A percentile compares a stretch with the other conserved stretches of the same genome.
These are phyloP conservation scores for Ostrea edulis DNA, from an alignment of 1,140 invertebrate genomes.

Conservation along the genomic window DNA sequence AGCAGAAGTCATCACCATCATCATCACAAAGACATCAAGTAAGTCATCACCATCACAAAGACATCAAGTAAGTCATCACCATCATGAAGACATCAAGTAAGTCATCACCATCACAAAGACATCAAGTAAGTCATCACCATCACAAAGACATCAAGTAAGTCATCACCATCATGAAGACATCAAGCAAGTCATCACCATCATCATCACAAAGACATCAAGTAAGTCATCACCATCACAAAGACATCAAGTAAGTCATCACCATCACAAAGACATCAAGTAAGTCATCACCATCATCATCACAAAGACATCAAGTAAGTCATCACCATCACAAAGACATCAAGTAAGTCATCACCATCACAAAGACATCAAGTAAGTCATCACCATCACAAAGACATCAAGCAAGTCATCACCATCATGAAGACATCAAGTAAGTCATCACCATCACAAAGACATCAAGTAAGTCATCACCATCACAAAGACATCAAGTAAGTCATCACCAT, in stretches of 20 bases:
- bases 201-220: no score
- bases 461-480: neutral
- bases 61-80: constrained; percentile 29
- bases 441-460: constrained; percentile 64
- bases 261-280: constrained; percentile 64
- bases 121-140: constrained; percentile 42
- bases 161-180: constrained; percentile 61
- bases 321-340: no score
- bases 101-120: neutral
- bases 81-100: constrained; percentile 65
- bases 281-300: constrained; percentile 1
- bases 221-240: constrained; percentile 52
- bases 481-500: constrained; percentile 42
- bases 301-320: neutral
- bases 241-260: no score
- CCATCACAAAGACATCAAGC: no score
- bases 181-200: constrained; percentile 55
- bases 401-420: constrained; percentile 52
- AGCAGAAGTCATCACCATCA: constrained; percentile 53
- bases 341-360: no score
- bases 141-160: no score
- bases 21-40: constrained; percentile 64
- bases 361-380: constrained; percentile 62
- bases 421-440: no score
- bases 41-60: constrained; percentile 23